Evolutionary conservation across 2,113 vertebrate species (phyloP).

Genomic region (Chloebia gouldiae): DNA sequence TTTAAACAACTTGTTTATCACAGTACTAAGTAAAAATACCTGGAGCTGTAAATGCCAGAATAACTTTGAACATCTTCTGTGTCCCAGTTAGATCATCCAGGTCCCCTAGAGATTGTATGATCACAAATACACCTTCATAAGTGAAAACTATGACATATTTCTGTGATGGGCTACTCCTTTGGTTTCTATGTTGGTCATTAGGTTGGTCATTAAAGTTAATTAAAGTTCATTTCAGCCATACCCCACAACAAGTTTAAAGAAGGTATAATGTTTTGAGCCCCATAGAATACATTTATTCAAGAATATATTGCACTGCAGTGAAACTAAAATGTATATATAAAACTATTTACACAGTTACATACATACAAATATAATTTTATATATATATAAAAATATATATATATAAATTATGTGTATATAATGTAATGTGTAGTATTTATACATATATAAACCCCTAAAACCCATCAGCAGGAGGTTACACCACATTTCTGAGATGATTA

Average conservation of each 20-base stretch:
- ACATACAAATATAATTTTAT: neutral
- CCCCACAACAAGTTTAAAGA: neutral
- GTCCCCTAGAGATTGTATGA: neutral
- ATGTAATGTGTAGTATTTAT: neutral
- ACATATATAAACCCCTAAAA: neutral
- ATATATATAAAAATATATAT: neutral
- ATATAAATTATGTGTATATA: too few species aligned
- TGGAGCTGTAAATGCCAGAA: neutral
- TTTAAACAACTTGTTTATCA: neutral
- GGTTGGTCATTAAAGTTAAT: neutral
- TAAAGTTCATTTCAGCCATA: neutral
- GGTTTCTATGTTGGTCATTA: neutral
- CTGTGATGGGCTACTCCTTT: neutral
- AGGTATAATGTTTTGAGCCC: rapidly evolving
- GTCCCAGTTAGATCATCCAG: neutral
- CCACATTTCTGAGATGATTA: neutral
- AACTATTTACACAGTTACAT: neutral
- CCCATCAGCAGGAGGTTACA: neutral
- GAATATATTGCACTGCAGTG: neutral
- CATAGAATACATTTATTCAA: neutral
- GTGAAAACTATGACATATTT: neutral
- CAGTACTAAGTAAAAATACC: neutral
- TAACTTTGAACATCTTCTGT: neutral
- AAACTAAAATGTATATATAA: neutral
- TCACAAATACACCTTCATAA: neutral